phyloP scores from a whole-genome alignment of 2,797 vertebrate genomes.

The Eospalax fontanierii region DNA sequence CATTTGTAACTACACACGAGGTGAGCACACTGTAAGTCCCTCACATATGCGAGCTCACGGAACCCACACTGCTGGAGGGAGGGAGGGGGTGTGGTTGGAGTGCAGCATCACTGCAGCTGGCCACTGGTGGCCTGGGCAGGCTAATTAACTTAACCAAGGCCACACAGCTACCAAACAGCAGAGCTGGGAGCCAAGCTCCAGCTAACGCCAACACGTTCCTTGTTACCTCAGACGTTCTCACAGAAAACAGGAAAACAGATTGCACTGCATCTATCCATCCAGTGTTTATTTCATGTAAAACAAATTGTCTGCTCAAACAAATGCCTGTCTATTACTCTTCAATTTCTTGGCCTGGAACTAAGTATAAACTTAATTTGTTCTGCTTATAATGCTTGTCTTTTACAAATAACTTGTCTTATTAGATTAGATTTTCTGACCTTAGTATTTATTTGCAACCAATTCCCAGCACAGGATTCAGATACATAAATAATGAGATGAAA shows the following conservation, averaged over 20 bases:
- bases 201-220: background rate
- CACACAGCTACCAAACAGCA: background rate
- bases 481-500: constrained; percentile 59
- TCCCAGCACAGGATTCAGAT: background rate
- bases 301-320: constrained; percentile 53
- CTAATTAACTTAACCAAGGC: constrained; percentile 14
- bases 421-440: constrained; percentile 72
- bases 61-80: background rate
- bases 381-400: constrained; percentile 72
- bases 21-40: background rate
- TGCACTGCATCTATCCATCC: background rate
- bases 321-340: constrained; percentile 43
- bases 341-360: constrained; percentile 72
- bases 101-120: background rate
- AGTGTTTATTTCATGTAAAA: constrained; percentile 64
- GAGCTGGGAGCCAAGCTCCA: background rate
- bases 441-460: constrained; percentile 67
- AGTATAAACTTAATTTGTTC: constrained; percentile 78
- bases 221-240: background rate
- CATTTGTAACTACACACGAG: background rate
- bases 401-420: constrained; percentile 78
- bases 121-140: background rate
- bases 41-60: background rate
- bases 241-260: constrained; percentile 38
- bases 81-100: too few relatives aligned